These are phyloP conservation scores for Oxycera nigricornis DNA, from an alignment of 2,888 invertebrate species.

Conservation along the genomic window DNA sequence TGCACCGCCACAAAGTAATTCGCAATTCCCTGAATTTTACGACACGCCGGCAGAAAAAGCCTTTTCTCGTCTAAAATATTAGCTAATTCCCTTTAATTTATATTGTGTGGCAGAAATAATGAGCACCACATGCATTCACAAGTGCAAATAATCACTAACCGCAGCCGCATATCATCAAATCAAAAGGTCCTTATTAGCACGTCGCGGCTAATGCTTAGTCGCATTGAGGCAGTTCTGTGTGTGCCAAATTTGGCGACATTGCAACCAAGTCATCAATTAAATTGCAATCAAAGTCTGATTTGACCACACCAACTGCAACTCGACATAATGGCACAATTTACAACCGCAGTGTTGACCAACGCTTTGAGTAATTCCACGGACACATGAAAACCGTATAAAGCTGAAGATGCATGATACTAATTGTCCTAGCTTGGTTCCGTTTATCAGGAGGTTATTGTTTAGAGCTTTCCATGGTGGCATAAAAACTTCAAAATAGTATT, in stretches of 20 bases:
- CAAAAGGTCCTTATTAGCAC: background rate
- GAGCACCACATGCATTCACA: too few species aligned
- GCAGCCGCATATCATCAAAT: background rate
- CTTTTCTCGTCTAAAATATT: too few species aligned
- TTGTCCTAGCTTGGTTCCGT: too few species aligned
- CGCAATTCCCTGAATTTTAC: background rate
- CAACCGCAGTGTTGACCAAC: background rate
- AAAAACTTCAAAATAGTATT: too few species aligned
- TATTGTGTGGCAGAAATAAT: too few species aligned
- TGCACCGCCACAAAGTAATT: background rate
- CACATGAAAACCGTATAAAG: too few species aligned
- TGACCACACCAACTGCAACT: background rate
- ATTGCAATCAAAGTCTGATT: background rate
- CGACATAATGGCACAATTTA: background rate
- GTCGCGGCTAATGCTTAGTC: background rate
- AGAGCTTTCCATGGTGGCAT: too few species aligned
- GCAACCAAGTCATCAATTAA: slow-evolving; percentile 9
- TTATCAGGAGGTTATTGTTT: too few species aligned
- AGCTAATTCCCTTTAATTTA: too few species aligned
- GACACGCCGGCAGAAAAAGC: too few species aligned
- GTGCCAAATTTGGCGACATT: background rate
- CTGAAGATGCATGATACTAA: background rate
- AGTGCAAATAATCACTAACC: background rate
- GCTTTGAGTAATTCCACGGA: too few species aligned
- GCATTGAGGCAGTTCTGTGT: background rate